Evolutionary conservation across 2,888 invertebrate genomes (phyloP).

Genomic region (Smittia aterrima): DNA sequence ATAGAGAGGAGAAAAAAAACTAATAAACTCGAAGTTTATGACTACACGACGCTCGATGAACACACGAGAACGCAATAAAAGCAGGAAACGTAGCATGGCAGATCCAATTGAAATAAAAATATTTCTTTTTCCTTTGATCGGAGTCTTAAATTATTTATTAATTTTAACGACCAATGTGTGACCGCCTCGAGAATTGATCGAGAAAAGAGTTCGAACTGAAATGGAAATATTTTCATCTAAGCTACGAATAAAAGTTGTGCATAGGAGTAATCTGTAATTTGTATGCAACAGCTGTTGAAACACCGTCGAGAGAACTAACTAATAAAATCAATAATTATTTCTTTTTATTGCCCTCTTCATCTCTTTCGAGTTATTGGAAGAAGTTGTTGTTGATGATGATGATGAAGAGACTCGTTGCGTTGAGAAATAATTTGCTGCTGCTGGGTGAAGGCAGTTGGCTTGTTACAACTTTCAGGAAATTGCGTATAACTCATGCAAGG

Average conservation of each 20-base stretch:
- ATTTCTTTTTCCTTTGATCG: no score
- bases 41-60: no score
- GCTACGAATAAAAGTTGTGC: background rate
- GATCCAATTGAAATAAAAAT: no score
- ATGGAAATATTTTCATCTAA: background rate
- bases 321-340: slow-evolving; percentile 23
- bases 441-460: background rate
- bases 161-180: background rate
- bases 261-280: slow-evolving; percentile 24
- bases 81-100: no score
- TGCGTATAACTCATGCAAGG: slow-evolving; percentile 14
- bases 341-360: background rate
- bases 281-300: slow-evolving; percentile 22
- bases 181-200: background rate
- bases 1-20: no score
- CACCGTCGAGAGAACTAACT: background rate
- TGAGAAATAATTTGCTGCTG: background rate
- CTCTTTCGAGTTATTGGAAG: background rate
- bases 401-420: no score
- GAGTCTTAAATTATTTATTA: background rate
- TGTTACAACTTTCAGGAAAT: background rate
- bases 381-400: background rate
- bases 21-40: no score
- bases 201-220: background rate
- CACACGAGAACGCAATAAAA: no score